A percentile compares a stretch with the other conserved stretches of the same genome.
Evolutionary conservation across 1,140 invertebrate species (phyloP).

Genomic region (Drosophila kurseongensis): DNA sequence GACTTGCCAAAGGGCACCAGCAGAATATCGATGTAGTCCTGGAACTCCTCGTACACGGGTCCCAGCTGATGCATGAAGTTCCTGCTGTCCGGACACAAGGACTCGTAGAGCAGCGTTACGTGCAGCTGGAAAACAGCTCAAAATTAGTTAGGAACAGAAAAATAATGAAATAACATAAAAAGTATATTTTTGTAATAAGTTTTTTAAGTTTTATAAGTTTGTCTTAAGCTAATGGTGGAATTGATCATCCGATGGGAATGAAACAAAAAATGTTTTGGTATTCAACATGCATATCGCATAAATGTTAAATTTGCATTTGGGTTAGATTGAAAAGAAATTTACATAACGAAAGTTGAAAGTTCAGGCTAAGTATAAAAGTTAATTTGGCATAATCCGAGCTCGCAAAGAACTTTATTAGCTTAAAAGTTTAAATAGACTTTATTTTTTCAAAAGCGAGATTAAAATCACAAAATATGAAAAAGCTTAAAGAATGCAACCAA

Average conservation of each 20-base stretch:
- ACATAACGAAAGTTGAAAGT: background rate
- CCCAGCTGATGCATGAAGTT: conserved; percentile 88
- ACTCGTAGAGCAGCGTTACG: conserved; percentile 90
- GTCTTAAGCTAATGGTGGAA: background rate
- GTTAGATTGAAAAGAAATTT: background rate
- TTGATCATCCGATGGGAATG: background rate
- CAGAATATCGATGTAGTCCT: conserved; percentile 85
- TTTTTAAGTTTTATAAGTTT: no score
- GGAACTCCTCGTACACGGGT: conserved; percentile 85
- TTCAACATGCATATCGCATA: background rate
- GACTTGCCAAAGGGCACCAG: conserved; percentile 93
- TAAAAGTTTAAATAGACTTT: no score
- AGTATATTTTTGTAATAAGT: no score
- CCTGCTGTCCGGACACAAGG: conserved; percentile 91
- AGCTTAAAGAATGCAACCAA: background rate
- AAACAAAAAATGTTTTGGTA: background rate
- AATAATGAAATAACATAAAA: background rate
- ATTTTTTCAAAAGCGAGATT: no score
- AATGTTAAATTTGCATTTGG: background rate
- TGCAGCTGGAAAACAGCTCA: conserved; percentile 51
- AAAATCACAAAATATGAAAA: no score
- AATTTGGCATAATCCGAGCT: no score
- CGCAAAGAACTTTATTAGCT: no score
- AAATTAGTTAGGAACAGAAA: background rate
- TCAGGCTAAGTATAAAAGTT: background rate